A percentile compares a stretch with the other conserved stretches of the same genome.
phyloP scores from a whole-genome alignment of 92 coral and sea anemone genomes.

The Phenganax stokvisi region DNA sequence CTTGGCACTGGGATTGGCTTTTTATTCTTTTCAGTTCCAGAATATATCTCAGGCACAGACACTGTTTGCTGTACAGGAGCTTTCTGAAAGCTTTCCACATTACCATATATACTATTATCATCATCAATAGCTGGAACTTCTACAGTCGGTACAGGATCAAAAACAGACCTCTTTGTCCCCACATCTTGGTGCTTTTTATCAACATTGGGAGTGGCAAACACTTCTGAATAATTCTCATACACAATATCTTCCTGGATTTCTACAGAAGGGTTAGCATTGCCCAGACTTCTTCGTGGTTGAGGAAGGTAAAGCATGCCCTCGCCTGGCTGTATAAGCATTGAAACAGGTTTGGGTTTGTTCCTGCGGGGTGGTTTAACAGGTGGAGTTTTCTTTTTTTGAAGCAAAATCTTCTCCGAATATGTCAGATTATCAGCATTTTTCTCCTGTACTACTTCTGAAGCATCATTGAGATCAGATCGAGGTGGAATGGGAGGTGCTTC shows the following conservation, averaged over 20 bases:
- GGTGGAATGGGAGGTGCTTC: constrained; percentile 92
- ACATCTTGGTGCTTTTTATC: not conserved
- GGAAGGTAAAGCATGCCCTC: constrained; percentile 6
- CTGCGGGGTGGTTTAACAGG: constrained; percentile 50
- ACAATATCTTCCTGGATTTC: not conserved
- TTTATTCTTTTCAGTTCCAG: not conserved
- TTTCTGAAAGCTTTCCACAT: constrained; percentile 17
- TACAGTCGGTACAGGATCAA: not conserved
- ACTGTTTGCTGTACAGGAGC: not conserved
- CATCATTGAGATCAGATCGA: constrained; percentile 62
- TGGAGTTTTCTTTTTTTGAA: constrained; percentile 13
- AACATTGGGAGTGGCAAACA: not conserved
- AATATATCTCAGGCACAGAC: not conserved
- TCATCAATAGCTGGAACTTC: not conserved
- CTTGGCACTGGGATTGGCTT: constrained; percentile 23
- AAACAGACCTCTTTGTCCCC: not conserved
- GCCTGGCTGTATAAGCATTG: constrained; percentile 13
- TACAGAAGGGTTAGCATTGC: constrained; percentile 9
- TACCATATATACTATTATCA: constrained; percentile 14
- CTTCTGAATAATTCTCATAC: not conserved
- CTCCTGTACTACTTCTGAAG: not conserved
- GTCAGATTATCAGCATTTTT: not conserved
- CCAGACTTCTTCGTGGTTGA: constrained; percentile 20
- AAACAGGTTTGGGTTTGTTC: constrained; percentile 7
- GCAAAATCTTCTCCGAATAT: not conserved